Percentiles rank a stretch among this genome's conserved stretches.
Conservation (phyloP, 2,888 invertebrate genomes). For the Rhaphigaster nebulosa region DNA sequence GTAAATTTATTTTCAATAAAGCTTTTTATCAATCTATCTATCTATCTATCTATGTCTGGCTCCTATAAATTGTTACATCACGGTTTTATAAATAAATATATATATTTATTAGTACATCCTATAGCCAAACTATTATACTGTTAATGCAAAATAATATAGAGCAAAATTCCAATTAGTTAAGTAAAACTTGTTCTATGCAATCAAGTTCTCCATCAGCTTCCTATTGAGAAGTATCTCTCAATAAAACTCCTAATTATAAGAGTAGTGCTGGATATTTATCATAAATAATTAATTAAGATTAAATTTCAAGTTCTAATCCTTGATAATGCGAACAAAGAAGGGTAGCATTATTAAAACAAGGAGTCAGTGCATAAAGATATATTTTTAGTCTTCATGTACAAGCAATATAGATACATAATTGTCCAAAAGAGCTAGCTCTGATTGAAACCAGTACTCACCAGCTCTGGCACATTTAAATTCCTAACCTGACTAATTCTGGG, state of each 20-base stretch:
- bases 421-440: constrained; percentile 57
- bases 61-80: too few species aligned
- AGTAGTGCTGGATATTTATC: not conserved
- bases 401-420: constrained; percentile 71
- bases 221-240: not conserved
- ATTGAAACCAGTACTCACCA: not conserved
- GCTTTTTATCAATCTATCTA: too few species aligned
- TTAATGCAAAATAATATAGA: not conserved
- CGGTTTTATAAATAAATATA: too few species aligned
- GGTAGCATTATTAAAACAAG: constrained; percentile 51
- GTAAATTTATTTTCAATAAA: too few species aligned
- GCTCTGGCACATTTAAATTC: constrained; percentile 58
- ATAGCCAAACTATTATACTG: not conserved
- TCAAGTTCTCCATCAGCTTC: not conserved
- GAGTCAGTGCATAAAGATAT: constrained; percentile 80
- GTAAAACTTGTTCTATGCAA: not conserved
- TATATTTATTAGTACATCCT: too few species aligned
- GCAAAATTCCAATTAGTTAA: not conserved
- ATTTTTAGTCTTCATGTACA: constrained; percentile 83
- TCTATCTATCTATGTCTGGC: too few species aligned
- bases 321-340: not conserved
- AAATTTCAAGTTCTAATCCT: not conserved
- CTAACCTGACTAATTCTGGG: constrained; percentile 63
- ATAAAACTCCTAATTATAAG: not conserved
- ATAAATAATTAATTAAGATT: not conserved